Conservation (phyloP, 2,113 vertebrate genomes). For the Isichthys henryi region DNA sequence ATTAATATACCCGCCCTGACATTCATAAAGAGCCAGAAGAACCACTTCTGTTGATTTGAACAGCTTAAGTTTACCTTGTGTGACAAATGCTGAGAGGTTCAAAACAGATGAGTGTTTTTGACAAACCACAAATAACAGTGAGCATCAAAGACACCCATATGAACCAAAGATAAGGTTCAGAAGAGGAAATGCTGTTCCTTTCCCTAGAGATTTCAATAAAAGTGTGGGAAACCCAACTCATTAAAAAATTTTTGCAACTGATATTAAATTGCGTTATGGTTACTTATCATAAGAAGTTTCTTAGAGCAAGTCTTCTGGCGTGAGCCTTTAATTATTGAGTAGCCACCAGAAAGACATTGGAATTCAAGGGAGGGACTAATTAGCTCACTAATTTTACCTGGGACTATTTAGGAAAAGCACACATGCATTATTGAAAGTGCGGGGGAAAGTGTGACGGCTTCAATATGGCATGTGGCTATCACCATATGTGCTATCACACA, state of each 20-base stretch:
- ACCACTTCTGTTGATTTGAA: background rate
- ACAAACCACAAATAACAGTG: background rate
- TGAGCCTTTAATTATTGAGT: conserved; percentile 14
- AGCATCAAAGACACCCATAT: background rate
- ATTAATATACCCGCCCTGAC: background rate
- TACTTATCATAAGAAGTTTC: background rate
- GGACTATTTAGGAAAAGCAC: conserved; percentile 8
- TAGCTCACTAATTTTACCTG: conserved; percentile 16
- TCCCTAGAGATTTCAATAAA: background rate
- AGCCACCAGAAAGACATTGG: conserved; percentile 17
- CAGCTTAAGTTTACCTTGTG: background rate
- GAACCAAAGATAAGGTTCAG: background rate
- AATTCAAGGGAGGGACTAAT: conserved; percentile 19
- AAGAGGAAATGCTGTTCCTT: background rate
- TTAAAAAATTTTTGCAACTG: background rate
- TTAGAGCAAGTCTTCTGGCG: background rate
- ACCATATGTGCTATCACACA: background rate
- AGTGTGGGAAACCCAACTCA: background rate
- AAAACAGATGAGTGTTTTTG: background rate
- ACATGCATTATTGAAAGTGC: background rate
- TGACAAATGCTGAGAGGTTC: background rate
- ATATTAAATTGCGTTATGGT: background rate
- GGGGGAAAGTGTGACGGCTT: background rate
- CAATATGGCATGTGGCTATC: background rate
- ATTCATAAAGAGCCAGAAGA: background rate